Base-by-base conservation (phyloP, 2,888 invertebrate genomes). In the Xestoiulus laeticollis region DNA sequence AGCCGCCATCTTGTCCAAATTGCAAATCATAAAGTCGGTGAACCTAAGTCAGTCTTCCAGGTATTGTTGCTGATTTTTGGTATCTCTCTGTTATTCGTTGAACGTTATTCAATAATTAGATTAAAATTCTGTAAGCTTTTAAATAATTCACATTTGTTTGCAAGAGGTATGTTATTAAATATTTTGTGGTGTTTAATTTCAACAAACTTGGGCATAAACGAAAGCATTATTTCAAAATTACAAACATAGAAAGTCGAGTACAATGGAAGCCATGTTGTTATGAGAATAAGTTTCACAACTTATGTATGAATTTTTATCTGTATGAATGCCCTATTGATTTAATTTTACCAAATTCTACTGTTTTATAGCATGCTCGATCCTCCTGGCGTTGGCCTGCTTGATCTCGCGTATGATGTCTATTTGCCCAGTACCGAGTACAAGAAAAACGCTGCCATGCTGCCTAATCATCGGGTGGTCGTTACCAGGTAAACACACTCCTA, bases 381-480 rank as follows among this genome's bases (percentile, higher is more conserved):
- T 8, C 43, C 14, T 10, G 43, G n/a, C n/a, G 1, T n/a, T 19
- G 19, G 16, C 16, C 19, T 87, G 19, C 38, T 87, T 2, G 32
- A 53, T 22, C 19, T 87, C 6, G 22, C 87, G 19, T 87, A 68
- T 16, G 87, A 87, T 22, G 87, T 87, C 30, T 87, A 87, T 32
- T 85, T 87, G 19, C 87, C 87, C 6, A 38, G 26, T 12, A 32
- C 16, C 6, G 22, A 43, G 19, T 82, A 87, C 22, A 87, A 53
- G 30, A 48, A 82, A 26, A 85, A 26, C 26, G 44, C 30, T 14
- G 26, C n/a, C 14, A 16, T n/a, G 38, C 44, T 32, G 84, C 87
- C 87, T 22, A 32, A 87, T n/a, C 85, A 87, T 22, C 19, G 85
- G n/a, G n/a, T 87, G n/a, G 33, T 85, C 26, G 87, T 87, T 38